Conservation (phyloP, 2,113 vertebrate species). For the Gasterosteus aculeatus region DNA sequence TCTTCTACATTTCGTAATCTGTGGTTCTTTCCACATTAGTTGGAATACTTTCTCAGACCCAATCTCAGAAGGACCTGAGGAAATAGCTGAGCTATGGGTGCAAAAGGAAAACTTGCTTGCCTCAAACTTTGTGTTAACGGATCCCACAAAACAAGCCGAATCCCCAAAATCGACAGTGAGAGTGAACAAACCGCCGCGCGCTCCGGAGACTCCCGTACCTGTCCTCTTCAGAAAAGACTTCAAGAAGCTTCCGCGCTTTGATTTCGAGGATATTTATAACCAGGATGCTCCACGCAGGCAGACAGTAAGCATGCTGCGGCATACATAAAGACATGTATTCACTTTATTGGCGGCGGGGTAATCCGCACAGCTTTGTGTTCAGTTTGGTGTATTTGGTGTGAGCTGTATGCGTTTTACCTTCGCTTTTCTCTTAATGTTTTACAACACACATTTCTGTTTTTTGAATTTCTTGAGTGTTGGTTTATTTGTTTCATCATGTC, state of each 20-base stretch:
- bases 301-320: conserved; percentile 49
- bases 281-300: conserved; percentile 45
- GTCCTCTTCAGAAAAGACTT: conserved; percentile 44
- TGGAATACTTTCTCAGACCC: neutral
- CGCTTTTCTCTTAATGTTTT: neutral
- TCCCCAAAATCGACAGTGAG: neutral
- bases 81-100: accelerated
- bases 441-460: too few species aligned
- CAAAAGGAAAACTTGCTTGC: neutral
- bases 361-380: neutral
- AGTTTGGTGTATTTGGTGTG: neutral
- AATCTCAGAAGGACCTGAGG: neutral
- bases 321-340: accelerated
- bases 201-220: conserved; percentile 54
- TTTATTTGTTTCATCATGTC: too few species aligned
- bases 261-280: conserved; percentile 76
- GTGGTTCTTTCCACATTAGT: conserved; percentile 1
- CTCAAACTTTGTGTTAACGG: accelerated
- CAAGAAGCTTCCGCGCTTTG: conserved; percentile 65
- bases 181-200: too few species aligned
- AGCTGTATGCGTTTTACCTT: neutral
- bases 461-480: neutral
- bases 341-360: neutral
- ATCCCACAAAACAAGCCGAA: accelerated
- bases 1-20: neutral